These are phyloP conservation scores for Metallyticus violacea DNA, from an alignment of 2,888 invertebrate species.

Conservation along the genomic window DNA sequence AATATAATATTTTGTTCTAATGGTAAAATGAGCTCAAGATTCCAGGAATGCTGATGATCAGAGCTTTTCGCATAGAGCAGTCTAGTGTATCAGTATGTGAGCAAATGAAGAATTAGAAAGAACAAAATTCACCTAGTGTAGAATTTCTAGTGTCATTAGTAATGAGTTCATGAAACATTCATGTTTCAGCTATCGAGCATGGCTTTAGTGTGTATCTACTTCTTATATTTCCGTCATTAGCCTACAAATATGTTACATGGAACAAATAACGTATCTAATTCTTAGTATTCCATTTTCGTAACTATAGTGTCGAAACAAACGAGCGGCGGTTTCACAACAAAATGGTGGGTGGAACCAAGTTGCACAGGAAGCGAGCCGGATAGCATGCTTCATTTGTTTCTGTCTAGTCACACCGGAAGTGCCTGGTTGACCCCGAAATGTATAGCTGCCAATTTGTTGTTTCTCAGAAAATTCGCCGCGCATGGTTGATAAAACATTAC, in stretches of 20 bases:
- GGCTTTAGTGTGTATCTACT: too few species aligned
- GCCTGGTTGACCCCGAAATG: slow-evolving; percentile 5
- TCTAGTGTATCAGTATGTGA: too few species aligned
- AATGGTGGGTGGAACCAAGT: not conserved
- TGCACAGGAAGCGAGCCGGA: not conserved
- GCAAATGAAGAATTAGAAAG: too few species aligned
- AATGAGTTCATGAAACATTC: too few species aligned
- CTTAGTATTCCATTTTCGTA: not conserved
- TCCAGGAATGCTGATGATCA: too few species aligned
- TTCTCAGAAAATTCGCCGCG: not conserved
- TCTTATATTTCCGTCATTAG: not conserved
- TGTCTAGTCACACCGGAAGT: slow-evolving; percentile 9
- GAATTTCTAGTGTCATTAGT: too few species aligned
- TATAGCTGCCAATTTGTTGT: not conserved
- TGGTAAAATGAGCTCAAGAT: too few species aligned
- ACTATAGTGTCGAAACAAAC: not conserved
- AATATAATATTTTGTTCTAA: too few species aligned
- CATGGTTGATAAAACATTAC: not conserved
- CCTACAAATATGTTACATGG: not conserved
- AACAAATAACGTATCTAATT: not conserved
- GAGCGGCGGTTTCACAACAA: not conserved
- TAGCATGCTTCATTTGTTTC: slow-evolving; percentile 10
- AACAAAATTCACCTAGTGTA: too few species aligned
- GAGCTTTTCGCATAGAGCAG: too few species aligned
- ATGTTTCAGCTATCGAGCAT: too few species aligned